Evolutionary conservation across 2,888 invertebrate genomes (phyloP).

Genomic region (Sicus ferrugineus): DNA sequence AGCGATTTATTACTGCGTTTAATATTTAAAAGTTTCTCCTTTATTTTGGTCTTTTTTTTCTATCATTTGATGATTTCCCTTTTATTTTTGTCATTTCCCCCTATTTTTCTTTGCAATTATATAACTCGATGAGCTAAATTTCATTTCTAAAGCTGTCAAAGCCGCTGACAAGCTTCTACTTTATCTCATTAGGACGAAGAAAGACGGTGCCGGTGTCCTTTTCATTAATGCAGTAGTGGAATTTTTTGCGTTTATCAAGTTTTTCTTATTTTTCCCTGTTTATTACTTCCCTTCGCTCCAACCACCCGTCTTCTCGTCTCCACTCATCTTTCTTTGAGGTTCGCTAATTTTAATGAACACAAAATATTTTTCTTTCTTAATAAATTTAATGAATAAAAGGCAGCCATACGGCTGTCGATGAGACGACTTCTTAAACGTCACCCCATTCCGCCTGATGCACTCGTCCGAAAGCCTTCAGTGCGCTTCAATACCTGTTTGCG

Average conservation of each 20-base stretch:
- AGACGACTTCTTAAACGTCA: constrained; percentile 1
- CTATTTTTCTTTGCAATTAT: not conserved
- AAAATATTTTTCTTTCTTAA: constrained; percentile 45
- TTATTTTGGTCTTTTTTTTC: not conserved
- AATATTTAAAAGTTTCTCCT: too few relatives aligned
- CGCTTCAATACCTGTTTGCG: constrained; percentile 55
- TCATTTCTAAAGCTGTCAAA: constrained; percentile 29
- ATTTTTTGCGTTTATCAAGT: not conserved
- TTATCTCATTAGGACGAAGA: constrained; percentile 28
- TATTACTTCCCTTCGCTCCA: not conserved
- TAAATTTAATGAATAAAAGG: constrained; percentile 44
- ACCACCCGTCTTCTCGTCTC: too few relatives aligned
- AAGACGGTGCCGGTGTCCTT: constrained; percentile 1
- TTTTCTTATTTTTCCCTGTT: constrained; percentile 23
- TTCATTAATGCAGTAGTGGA: constrained; percentile 8
- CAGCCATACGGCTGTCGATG: not conserved
- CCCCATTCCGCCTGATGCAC: too few relatives aligned
- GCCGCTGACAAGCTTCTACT: constrained; percentile 18
- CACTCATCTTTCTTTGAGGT: constrained; percentile 24
- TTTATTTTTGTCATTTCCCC: not conserved
- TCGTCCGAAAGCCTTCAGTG: too few relatives aligned
- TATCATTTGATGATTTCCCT: not conserved
- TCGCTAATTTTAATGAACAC: constrained; percentile 42
- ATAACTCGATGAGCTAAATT: constrained; percentile 17
- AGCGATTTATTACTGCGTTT: too few relatives aligned